Base-by-base conservation (phyloP, 1,140 invertebrate genomes). In the Cydia pomonella region DNA sequence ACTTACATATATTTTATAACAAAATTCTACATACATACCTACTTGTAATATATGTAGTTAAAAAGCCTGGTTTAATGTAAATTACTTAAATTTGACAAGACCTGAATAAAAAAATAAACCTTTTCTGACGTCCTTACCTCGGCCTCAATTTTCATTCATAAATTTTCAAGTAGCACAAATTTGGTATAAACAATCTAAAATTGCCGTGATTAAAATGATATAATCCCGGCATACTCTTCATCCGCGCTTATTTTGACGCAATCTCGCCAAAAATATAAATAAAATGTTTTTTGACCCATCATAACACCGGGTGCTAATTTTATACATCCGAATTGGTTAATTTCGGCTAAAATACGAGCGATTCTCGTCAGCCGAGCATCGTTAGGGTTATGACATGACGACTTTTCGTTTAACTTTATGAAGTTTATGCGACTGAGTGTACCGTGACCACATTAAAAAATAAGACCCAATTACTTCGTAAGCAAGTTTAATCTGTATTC, bases 311-410 rank as follows among this genome's bases (percentile, higher is more conserved):
- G 75, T 73, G 78, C 75, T 82, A 82, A 80, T 80, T 80, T 82
- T 77, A 76, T 71, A 62, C 73, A 59, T 29, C 41, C 72, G 77
- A 80, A 82, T 80, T 82, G 78, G 76, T 29, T 75, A 80, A 77
- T 80, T 73, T 72, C 5, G 21, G 2, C 9, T 1, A 23, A 59
- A 12, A 59, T 59, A 59, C n/a, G 53, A 23, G 21, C 53, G 10
- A 12, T 59, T 59, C 53, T 59, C 53, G 18, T 53, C 2, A 53
- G 50, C 41, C 71, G 75, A 73, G 63, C 75, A 64, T 47, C 69
- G 76, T 79, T 82, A 74, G 75, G 80, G 84, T 85, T 87, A 85
- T 84, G 80, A 82, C 78, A 76, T 72, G 73, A 44, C 41, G 23
- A 41, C 33, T 85, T 84, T 81, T 73, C 80, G 73, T 79, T 85